These are phyloP conservation scores for Sclerurus mexicanus DNA, from an alignment of 2,113 vertebrate genomes.

Conservation along the genomic window DNA sequence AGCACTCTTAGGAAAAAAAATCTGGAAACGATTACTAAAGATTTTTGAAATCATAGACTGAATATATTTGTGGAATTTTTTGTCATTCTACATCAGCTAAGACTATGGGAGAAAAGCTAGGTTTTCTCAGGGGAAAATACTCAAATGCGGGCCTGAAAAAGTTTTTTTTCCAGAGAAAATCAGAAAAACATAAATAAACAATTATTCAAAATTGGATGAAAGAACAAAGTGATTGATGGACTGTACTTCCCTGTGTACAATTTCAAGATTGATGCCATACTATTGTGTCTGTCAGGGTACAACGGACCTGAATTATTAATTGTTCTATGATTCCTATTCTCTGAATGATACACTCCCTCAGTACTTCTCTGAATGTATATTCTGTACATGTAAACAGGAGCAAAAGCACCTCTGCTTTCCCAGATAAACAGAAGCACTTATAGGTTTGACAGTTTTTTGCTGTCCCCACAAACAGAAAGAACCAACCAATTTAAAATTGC, in stretches of 20 bases:
- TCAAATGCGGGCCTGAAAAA: background rate
- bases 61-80: background rate
- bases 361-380: conserved; percentile 10
- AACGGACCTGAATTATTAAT: conserved; percentile 62
- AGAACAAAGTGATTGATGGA: conserved; percentile 9
- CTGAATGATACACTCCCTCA: conserved; percentile 11
- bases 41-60: background rate
- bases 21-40: background rate
- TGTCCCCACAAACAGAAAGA: conserved; percentile 10
- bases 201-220: background rate
- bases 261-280: background rate
- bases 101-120: background rate
- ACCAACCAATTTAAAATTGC: background rate
- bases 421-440: conserved; percentile 2
- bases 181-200: conserved; percentile 7
- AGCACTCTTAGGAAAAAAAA: background rate
- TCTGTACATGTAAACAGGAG: conserved; percentile 24
- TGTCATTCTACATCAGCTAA: background rate
- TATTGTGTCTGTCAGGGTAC: background rate
- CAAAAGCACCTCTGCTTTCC: background rate
- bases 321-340: background rate
- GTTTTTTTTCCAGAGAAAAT: background rate
- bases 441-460: background rate
- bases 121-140: background rate
- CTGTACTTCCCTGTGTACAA: background rate